These are phyloP conservation scores for Diloba caeruleocephala DNA, from an alignment of 2,888 invertebrate genomes.

Conservation along the genomic window DNA sequence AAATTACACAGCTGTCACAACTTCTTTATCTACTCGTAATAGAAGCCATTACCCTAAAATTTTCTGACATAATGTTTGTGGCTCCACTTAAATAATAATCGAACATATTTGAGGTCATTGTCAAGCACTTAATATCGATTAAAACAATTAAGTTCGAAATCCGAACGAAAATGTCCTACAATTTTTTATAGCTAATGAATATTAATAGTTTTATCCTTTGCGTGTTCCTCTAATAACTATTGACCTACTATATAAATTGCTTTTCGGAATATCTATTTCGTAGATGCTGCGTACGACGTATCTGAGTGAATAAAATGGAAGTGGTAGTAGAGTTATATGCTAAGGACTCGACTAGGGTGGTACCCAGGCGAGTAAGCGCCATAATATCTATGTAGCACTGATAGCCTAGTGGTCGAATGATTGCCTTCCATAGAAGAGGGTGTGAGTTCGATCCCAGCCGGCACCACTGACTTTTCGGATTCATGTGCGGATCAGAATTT, in stretches of 20 bases:
- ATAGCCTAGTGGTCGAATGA: too few species aligned
- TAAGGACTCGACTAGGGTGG: too few species aligned
- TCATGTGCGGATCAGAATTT: too few species aligned
- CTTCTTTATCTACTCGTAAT: too few species aligned
- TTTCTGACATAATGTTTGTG: slow-evolving; percentile 18
- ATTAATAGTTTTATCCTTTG: slow-evolving; percentile 51
- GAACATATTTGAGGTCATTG: slow-evolving; percentile 32
- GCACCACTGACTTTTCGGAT: too few species aligned
- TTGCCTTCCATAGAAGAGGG: too few species aligned
- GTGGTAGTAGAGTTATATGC: too few species aligned
- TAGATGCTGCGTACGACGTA: slow-evolving; percentile 4
- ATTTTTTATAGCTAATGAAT: slow-evolving; percentile 38
- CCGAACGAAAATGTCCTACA: slow-evolving; percentile 18
- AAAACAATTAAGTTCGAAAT: slow-evolving; percentile 28
- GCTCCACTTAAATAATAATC: slow-evolving; percentile 14
- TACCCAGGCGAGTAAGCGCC: too few species aligned
- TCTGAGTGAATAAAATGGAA: too few species aligned
- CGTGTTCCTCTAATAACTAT: slow-evolving; percentile 52
- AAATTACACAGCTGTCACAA: too few species aligned
- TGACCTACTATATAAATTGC: slow-evolving; percentile 54
- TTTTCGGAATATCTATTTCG: slow-evolving; percentile 37
- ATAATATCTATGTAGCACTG: too few species aligned
- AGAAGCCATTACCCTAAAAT: not conserved
- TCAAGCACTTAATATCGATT: slow-evolving; percentile 40
- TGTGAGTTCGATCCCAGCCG: too few species aligned